Conservation (phyloP, 2,888 invertebrate genomes). For the Eilema caniola region DNA sequence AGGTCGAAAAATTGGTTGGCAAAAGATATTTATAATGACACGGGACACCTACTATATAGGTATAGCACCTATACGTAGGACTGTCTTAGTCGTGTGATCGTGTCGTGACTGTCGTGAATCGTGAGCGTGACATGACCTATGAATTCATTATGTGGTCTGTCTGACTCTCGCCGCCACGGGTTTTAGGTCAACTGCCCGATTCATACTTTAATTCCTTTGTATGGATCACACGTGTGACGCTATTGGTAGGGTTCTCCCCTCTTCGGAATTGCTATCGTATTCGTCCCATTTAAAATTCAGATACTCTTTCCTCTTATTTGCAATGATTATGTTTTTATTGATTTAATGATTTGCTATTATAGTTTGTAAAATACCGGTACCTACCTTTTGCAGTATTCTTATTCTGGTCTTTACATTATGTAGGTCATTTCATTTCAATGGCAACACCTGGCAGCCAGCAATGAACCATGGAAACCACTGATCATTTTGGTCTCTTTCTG, state of each 20-base stretch:
- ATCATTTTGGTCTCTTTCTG: too few relatives aligned
- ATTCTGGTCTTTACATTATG: too few relatives aligned
- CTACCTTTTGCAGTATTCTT: too few relatives aligned
- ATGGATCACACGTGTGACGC: neutral
- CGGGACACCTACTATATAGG: too few relatives aligned
- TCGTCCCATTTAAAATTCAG: neutral
- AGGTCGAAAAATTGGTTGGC: too few relatives aligned
- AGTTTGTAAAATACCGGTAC: too few relatives aligned
- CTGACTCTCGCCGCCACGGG: conserved; percentile 22
- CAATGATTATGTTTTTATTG: too few relatives aligned
- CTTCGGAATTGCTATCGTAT: neutral
- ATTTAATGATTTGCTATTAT: too few relatives aligned
- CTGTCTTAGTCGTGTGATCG: neutral
- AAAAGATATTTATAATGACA: too few relatives aligned
- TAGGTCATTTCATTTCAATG: too few relatives aligned
- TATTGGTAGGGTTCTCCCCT: neutral
- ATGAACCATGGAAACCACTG: too few relatives aligned
- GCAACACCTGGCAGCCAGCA: too few relatives aligned
- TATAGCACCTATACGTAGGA: neutral
- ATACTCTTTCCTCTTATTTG: neutral
- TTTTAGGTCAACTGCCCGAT: conserved; percentile 58
- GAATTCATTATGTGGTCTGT: conserved; percentile 54
- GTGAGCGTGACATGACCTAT: conserved; percentile 48
- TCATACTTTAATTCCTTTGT: conserved; percentile 28
- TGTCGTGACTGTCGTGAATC: neutral